A percentile compares a stretch with the other conserved stretches of the same genome.
These are phyloP conservation scores for Seriola aureovittata DNA, from an alignment of 2,113 vertebrate genomes.

Conservation along the genomic window DNA sequence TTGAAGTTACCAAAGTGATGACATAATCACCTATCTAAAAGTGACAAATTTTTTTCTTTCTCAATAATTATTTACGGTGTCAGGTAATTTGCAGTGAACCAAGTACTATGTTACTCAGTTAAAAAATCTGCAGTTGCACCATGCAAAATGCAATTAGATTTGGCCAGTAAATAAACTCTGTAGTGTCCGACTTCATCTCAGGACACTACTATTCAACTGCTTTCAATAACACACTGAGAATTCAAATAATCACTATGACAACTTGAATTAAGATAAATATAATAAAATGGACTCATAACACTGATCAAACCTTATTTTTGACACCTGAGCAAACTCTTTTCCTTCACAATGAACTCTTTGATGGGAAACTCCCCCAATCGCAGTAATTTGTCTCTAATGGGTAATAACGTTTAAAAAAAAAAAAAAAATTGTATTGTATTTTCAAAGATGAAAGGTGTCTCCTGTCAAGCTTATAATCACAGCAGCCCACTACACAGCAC, in stretches of 20 bases:
- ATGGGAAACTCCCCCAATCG: not conserved
- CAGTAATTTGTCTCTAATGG: constrained; percentile 17
- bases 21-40: not conserved
- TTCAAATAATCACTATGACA: not conserved
- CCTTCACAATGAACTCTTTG: not conserved
- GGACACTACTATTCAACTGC: not conserved
- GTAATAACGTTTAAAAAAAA: constrained; percentile 3
- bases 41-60: no score
- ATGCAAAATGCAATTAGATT: no score
- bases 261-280: not conserved
- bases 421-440: not conserved
- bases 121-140: no score
- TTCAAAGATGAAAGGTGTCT: constrained; percentile 42
- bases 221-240: not conserved
- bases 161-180: no score
- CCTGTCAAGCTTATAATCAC: constrained; percentile 32
- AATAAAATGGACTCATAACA: not conserved
- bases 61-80: no score
- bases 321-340: constrained; percentile 12
- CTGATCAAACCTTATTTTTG: constrained; percentile 2
- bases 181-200: no score
- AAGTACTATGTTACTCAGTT: no score
- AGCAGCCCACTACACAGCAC: constrained; percentile 13
- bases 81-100: no score
- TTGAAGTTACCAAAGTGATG: not conserved